Percentiles rank a stretch among this genome's conserved stretches.
Conservation (phyloP, 2,113 vertebrate genomes). For the Cyphomyrus discorhynchus region DNA sequence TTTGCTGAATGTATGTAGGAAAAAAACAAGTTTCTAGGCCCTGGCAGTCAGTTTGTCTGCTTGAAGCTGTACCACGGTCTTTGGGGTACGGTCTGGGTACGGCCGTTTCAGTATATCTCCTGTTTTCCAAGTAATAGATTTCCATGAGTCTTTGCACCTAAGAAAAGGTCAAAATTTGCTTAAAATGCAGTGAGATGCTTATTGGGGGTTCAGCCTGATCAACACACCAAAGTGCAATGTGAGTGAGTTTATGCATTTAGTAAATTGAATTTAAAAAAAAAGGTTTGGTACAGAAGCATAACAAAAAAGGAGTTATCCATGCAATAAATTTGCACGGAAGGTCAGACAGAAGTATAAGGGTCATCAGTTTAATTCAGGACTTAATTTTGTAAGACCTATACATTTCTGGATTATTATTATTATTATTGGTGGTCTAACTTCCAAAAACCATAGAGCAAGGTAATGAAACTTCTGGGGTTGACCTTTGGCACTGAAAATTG, state of each 20-base stretch:
- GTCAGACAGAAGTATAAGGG: not conserved
- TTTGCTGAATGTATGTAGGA: not conserved
- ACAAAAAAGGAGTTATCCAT: not conserved
- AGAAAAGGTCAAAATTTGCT: not conserved
- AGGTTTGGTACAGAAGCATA: not conserved
- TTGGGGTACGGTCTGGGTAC: not conserved
- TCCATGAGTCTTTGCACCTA: not conserved
- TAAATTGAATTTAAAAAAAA: not conserved
- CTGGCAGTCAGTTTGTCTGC: not conserved
- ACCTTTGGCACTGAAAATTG: not conserved
- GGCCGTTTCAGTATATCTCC: not conserved
- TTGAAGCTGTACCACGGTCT: not conserved
- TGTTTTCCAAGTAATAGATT: not conserved
- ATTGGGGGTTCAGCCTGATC: not conserved
- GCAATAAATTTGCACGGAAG: not conserved
- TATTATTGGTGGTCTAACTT: not conserved
- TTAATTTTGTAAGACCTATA: not conserved
- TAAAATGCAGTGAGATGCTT: not conserved
- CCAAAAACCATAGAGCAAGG: not conserved
- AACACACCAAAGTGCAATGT: not conserved
- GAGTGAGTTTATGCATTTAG: not conserved
- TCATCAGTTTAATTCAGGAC: not conserved
- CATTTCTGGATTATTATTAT: not conserved
- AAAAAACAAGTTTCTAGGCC: not conserved
- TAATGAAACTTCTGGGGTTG: not conserved